A percentile compares a stretch with the other conserved stretches of the same genome.
phyloP scores from a whole-genome alignment of 2,888 invertebrate species.

The Protonemura montana region DNA sequence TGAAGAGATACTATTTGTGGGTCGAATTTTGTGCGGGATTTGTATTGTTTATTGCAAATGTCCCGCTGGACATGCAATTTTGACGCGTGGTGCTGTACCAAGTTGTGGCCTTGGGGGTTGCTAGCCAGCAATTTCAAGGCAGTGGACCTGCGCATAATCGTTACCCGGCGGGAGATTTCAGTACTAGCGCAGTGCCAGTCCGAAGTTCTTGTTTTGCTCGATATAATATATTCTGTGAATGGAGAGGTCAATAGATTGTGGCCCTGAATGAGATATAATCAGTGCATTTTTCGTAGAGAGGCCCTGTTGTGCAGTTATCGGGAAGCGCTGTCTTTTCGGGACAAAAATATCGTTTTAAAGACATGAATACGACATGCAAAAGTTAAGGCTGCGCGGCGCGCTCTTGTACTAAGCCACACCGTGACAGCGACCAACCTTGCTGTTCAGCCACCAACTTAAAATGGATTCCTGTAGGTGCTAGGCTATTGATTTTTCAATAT shows the following conservation, averaged over 20 bases:
- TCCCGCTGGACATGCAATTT: no score
- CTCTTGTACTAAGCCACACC: not conserved
- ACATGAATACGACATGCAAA: not conserved
- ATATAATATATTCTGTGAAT: not conserved
- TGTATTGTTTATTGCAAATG: no score
- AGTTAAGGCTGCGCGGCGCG: not conserved
- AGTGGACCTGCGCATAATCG: not conserved
- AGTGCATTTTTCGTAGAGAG: not conserved
- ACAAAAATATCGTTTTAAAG: not conserved
- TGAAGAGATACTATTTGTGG: no score
- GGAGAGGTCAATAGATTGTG: not conserved
- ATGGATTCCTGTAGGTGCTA: conserved; percentile 38
- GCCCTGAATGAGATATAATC: not conserved
- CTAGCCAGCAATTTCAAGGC: not conserved
- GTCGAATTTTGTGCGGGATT: no score
- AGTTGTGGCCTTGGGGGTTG: not conserved
- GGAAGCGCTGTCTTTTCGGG: not conserved
- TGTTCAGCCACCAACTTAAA: conserved; percentile 39
- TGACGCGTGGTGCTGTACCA: no score
- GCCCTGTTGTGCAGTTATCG: not conserved
- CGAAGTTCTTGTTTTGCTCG: not conserved
- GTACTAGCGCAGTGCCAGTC: not conserved
- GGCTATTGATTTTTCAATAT: conserved; percentile 72
- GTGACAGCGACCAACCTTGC: not conserved
- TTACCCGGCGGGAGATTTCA: not conserved